Evolutionary conservation across 2,888 invertebrate species (phyloP).

Genomic region (Eumerus sabulonum): DNA sequence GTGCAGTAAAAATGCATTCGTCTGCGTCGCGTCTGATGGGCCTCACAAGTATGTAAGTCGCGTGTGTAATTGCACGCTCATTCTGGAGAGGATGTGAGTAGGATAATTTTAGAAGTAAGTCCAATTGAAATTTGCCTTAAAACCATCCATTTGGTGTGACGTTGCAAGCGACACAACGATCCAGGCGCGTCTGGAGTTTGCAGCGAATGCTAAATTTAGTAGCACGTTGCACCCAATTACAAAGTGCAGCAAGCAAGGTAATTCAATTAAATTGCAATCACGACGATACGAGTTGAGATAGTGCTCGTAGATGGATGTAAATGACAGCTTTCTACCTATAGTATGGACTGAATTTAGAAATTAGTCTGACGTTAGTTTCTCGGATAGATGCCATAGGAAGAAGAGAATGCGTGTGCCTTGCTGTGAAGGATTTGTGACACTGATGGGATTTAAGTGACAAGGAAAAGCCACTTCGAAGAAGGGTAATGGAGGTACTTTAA

Average conservation of each 20-base stretch:
- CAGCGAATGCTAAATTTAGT: conserved; percentile 39
- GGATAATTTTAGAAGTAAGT: conserved; percentile 47
- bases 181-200: conserved; percentile 3
- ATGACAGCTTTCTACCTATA: background rate
- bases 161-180: conserved; percentile 25
- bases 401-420: too few species aligned
- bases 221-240: conserved; percentile 42
- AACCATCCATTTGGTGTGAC: conserved; percentile 9
- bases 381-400: too few species aligned
- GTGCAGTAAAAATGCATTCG: conserved; percentile 1
- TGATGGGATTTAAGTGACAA: too few species aligned
- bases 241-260: conserved; percentile 15
- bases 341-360: too few species aligned
- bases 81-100: conserved; percentile 31
- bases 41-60: conserved; percentile 19
- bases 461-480: too few species aligned
- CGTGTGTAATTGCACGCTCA: conserved; percentile 40
- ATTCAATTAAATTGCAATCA: conserved; percentile 49
- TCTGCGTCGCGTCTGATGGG: conserved; percentile 3
- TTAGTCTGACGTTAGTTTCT: too few species aligned
- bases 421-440: too few species aligned
- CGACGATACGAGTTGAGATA: conserved; percentile 28
- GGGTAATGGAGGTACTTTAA: too few species aligned
- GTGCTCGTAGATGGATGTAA: conserved; percentile 1
- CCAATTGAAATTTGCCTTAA: conserved; percentile 35